Evolutionary conservation across 2,113 vertebrate species (phyloP).

Genomic region (Neoarius graeffei): DNA sequence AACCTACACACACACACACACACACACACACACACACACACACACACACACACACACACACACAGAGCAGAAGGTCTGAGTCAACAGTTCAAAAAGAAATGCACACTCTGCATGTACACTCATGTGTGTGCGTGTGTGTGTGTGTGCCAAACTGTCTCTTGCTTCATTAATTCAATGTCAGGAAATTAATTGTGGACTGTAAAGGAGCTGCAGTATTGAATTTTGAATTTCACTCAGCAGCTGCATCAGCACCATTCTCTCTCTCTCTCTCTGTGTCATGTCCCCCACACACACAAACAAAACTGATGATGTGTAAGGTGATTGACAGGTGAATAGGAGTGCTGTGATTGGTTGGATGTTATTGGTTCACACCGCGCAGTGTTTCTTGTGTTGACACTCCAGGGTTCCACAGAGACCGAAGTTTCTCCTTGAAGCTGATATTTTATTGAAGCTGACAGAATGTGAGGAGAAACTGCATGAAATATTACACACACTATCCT

Average conservation of each 20-base stretch:
- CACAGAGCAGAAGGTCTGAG: conserved; percentile 19
- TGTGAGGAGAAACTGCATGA: background rate
- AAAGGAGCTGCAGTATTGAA: conserved; percentile 30
- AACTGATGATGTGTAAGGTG: background rate
- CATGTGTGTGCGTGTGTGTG: conserved; percentile 14
- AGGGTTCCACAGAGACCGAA: background rate
- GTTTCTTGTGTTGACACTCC: conserved; percentile 4
- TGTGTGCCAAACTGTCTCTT: conserved; percentile 37
- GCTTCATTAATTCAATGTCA: conserved; percentile 52
- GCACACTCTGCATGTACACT: background rate
- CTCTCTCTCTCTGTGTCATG: background rate
- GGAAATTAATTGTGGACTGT: conserved; percentile 61
- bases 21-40: conserved; percentile 21
- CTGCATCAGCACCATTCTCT: conserved; percentile 62
- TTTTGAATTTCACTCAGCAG: conserved; percentile 56
- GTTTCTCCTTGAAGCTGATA: conserved; percentile 10
- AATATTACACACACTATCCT: background rate
- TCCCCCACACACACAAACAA: background rate
- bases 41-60: conserved; percentile 36
- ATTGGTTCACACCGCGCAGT: background rate
- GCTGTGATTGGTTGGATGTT: background rate
- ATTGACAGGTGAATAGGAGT: background rate
- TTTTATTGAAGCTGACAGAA: conserved; percentile 11
- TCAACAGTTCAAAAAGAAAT: conserved; percentile 18
- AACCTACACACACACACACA: conserved; percentile 70